Conservation (phyloP, 2,797 vertebrate species). For the Alfaro cultratus region DNA sequence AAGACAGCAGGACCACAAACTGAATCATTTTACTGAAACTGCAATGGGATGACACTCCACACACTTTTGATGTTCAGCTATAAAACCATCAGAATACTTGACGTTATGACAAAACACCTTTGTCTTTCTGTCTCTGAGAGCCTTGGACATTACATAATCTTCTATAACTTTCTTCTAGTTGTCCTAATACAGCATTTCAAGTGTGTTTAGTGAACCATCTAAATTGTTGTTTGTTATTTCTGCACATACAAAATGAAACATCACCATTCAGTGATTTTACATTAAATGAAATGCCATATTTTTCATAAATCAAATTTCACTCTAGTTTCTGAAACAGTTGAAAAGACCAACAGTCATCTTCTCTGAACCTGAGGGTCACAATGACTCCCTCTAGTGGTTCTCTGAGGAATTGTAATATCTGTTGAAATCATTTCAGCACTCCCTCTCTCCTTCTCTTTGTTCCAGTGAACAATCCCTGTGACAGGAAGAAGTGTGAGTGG, state of each 20-base stretch:
- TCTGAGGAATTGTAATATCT: not conserved
- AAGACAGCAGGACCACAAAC: not conserved
- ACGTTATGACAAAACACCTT: not conserved
- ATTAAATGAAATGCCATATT: not conserved
- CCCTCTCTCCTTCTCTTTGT: slow-evolving; percentile 7
- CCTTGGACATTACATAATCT: not conserved
- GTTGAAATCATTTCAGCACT: not conserved
- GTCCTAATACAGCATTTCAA: not conserved
- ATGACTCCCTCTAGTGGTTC: not conserved
- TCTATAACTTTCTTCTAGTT: not conserved
- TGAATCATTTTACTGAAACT: not conserved
- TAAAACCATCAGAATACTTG: no score
- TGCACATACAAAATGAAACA: not conserved
- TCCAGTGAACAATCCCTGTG: slow-evolving; percentile 93
- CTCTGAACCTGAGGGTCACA: not conserved
- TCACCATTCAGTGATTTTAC: not conserved
- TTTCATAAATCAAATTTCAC: not conserved
- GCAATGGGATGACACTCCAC: not conserved
- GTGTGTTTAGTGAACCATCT: not conserved
- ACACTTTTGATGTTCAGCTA: not conserved
- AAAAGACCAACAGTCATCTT: not conserved
- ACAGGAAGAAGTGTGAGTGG: slow-evolving; percentile 97
- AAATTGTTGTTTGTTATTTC: not conserved
- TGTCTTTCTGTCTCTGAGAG: not conserved
- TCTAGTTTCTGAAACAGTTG: not conserved